Conservation (phyloP, 2,797 vertebrate species). For the Cygnus olor region DNA sequence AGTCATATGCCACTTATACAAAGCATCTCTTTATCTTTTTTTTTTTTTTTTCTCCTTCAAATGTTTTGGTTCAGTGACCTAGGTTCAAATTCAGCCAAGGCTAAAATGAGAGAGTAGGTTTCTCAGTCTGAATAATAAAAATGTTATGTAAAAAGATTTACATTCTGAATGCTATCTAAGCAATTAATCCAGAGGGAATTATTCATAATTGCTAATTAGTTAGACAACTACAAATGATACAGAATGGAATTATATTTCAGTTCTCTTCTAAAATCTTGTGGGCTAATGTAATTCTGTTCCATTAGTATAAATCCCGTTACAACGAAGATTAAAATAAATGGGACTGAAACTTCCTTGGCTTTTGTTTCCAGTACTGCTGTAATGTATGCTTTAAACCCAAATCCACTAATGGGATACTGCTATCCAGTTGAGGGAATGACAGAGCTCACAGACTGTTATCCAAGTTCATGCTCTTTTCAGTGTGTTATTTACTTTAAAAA, state of each 20-base stretch:
- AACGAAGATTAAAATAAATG: conserved; percentile 54
- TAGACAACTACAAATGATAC: conserved; percentile 54
- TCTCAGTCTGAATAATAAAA: conserved; percentile 19
- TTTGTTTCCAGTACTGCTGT: background rate
- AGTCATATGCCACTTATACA: background rate
- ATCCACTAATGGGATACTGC: background rate
- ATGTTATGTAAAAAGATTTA: conserved; percentile 51
- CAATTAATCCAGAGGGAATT: conserved; percentile 57
- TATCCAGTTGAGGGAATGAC: background rate
- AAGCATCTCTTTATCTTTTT: background rate
- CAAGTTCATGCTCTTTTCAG: background rate
- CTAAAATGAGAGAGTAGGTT: conserved; percentile 46
- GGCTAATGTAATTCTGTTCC: conserved; percentile 37
- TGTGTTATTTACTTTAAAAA: background rate
- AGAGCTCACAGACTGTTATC: background rate
- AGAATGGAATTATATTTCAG: conserved; percentile 36
- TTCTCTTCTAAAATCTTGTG: conserved; percentile 29
- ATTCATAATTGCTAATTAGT: conserved; percentile 66
- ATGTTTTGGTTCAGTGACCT: conserved; percentile 17
- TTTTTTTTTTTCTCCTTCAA: background rate
- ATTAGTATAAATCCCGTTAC: conserved; percentile 54
- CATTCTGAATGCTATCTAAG: conserved; percentile 53
- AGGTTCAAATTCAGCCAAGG: conserved; percentile 50
- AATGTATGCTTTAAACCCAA: background rate
- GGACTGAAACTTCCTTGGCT: background rate